Evolutionary conservation across 2,797 vertebrate genomes (phyloP).

Genomic region (Lacerta bilineata): DNA sequence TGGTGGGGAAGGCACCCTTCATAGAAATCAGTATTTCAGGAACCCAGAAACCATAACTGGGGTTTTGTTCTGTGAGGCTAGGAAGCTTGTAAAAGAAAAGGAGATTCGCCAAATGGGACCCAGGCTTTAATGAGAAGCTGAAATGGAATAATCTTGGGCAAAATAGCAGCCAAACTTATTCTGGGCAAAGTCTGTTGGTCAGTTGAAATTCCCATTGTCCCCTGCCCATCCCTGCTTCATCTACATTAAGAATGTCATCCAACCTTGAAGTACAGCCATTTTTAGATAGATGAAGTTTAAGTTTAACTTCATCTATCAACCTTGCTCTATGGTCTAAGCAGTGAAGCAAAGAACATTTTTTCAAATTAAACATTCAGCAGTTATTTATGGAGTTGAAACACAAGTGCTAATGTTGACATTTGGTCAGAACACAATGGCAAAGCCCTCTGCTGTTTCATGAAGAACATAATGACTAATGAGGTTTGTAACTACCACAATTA

Average conservation of each 20-base stretch:
- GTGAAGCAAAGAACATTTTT: fast-evolving
- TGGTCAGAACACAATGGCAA: constrained; percentile 21
- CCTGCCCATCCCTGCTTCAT: neutral
- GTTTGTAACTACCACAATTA: neutral
- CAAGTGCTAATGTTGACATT: constrained; percentile 17
- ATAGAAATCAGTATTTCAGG: neutral
- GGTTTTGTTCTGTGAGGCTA: no score
- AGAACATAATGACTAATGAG: constrained; percentile 20
- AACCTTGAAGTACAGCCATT: constrained; percentile 1
- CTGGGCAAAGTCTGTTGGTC: neutral
- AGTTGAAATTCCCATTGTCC: neutral
- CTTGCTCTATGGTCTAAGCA: neutral
- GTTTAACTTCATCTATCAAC: neutral
- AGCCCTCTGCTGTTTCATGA: constrained; percentile 35
- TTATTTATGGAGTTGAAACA: constrained; percentile 6
- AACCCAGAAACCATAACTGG: neutral
- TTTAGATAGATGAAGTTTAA: neutral
- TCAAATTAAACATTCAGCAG: constrained; percentile 12
- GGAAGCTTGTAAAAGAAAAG: neutral
- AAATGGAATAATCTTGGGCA: neutral
- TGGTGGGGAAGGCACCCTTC: neutral
- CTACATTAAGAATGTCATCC: constrained; percentile 9
- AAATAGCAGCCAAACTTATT: neutral
- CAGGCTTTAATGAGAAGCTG: neutral
- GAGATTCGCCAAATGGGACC: neutral